Evolutionary conservation across 2,888 invertebrate species (phyloP).

Genomic region (Lasioglossum zephyrum): DNA sequence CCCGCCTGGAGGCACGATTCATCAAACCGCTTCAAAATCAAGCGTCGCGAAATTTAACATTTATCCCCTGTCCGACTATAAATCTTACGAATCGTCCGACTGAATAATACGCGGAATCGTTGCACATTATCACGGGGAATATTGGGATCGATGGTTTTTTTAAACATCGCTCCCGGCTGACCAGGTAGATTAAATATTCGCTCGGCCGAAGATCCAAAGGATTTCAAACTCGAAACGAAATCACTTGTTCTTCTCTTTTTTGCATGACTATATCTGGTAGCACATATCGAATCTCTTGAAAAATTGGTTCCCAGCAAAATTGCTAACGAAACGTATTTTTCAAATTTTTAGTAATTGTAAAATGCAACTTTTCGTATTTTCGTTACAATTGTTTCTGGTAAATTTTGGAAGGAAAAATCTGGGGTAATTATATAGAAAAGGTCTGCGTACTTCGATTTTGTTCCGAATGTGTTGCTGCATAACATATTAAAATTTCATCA

Average conservation of each 20-base stretch:
- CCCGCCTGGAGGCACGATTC: constrained; percentile 42
- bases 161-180: constrained; percentile 37
- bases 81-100: constrained; percentile 58
- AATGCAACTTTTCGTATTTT: no score
- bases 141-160: constrained; percentile 59
- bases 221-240: constrained; percentile 25
- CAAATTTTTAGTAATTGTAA: no score
- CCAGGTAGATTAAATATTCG: constrained; percentile 57
- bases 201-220: constrained; percentile 7
- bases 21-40: constrained; percentile 65
- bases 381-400: not conserved
- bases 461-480: no score
- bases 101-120: constrained; percentile 46
- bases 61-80: constrained; percentile 66
- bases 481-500: no score
- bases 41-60: constrained; percentile 66
- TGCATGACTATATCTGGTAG: not conserved
- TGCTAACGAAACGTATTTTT: no score
- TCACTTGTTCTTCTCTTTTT: not conserved
- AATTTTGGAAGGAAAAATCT: not conserved
- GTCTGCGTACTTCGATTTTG: no score
- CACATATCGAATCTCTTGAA: not conserved
- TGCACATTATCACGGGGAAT: constrained; percentile 59
- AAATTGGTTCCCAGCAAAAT: not conserved
- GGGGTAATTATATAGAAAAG: no score